These are phyloP conservation scores for Oxystoma pomonae DNA, from an alignment of 2,888 invertebrate species.

Conservation along the genomic window DNA sequence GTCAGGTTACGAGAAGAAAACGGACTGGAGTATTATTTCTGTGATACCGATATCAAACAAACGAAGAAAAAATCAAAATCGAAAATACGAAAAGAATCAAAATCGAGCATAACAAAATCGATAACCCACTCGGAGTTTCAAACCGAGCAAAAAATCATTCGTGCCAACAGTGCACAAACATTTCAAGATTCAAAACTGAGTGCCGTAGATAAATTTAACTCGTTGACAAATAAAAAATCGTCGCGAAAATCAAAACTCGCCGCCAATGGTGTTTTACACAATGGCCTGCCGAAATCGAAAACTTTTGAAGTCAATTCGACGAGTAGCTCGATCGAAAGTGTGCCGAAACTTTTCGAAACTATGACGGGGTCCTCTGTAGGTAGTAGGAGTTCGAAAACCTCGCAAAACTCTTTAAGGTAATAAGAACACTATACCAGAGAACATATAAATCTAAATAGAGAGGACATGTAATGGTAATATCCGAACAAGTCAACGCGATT, in stretches of 20 bases:
- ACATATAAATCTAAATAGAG: too few relatives aligned
- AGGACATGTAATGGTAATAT: too few relatives aligned
- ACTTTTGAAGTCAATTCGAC: constrained; percentile 33
- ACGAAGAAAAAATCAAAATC: not conserved
- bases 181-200: constrained; percentile 14
- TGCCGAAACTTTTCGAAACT: constrained; percentile 24
- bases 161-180: constrained; percentile 35
- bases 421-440: constrained; percentile 3
- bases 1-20: constrained; percentile 10
- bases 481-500: too few relatives aligned
- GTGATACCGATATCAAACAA: constrained; percentile 15
- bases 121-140: constrained; percentile 31
- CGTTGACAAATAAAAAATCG: constrained; percentile 27
- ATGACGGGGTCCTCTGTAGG: constrained; percentile 17
- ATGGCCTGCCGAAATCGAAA: constrained; percentile 24
- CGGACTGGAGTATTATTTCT: constrained; percentile 25
- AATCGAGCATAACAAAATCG: constrained; percentile 32
- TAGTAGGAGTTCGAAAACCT: constrained; percentile 9
- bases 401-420: not conserved
- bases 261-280: constrained; percentile 15
- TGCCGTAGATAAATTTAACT: constrained; percentile 25
- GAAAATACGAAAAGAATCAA: constrained; percentile 11
- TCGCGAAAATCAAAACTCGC: constrained; percentile 21
- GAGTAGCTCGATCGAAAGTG: constrained; percentile 38
- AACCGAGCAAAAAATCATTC: constrained; percentile 30